Evolutionary conservation across 2,888 invertebrate genomes (phyloP).

Genomic region (Eristalis arbustorum): DNA sequence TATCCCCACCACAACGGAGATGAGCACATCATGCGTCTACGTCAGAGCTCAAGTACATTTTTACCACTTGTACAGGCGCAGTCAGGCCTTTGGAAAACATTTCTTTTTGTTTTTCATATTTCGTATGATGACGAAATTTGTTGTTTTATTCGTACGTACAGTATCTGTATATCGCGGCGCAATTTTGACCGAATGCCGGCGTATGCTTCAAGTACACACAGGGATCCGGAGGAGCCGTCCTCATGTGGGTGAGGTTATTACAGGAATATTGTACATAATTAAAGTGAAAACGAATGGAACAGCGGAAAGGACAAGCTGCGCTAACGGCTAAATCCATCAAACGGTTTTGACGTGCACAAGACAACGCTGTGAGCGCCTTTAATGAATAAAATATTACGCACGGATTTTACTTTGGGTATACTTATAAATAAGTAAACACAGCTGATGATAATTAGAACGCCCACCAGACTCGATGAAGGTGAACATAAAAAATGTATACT

Average conservation of each 20-base stretch:
- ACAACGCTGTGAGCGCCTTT: constrained; percentile 1
- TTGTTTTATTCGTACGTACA: not conserved
- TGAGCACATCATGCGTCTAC: constrained; percentile 6
- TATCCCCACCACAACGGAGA: not conserved
- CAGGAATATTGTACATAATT: constrained; percentile 4
- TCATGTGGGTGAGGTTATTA: constrained; percentile 14
- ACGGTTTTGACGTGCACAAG: not conserved
- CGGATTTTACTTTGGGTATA: not conserved
- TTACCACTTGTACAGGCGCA: not conserved
- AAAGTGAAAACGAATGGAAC: not conserved
- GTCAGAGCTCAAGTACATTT: constrained; percentile 8
- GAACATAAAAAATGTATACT: not conserved
- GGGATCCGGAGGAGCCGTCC: not conserved
- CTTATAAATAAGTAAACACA: not conserved
- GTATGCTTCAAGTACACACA: not conserved
- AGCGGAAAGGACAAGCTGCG: not conserved
- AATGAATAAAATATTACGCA: constrained; percentile 3
- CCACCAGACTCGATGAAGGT: not conserved
- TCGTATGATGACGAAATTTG: constrained; percentile 24
- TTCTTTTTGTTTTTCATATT: not conserved
- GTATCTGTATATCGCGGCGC: not conserved
- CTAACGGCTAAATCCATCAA: not conserved
- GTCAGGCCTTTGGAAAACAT: not conserved
- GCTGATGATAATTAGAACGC: not conserved
- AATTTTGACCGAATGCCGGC: not conserved